Percentiles rank a stretch among this genome's conserved stretches.
Conservation (phyloP, 2,888 invertebrate species). For the Allophyes oxyacanthae region DNA sequence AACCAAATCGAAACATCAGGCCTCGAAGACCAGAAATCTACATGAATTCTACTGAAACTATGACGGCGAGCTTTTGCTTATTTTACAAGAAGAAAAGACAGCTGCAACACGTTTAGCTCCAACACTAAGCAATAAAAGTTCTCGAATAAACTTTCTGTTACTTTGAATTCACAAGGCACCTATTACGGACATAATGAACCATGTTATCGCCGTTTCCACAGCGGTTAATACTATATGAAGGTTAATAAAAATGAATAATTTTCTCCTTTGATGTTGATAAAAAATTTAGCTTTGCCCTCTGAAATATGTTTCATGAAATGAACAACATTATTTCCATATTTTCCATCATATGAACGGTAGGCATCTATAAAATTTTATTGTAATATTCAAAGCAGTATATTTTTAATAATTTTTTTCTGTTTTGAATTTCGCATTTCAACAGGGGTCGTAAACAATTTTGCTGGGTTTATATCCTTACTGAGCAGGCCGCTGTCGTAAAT, state of each 20-base stretch:
- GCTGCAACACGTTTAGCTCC: constrained; percentile 2
- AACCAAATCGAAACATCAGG: constrained; percentile 1
- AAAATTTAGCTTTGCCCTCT: constrained; percentile 7
- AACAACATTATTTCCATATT: constrained; percentile 6
- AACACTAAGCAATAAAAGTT: constrained; percentile 2
- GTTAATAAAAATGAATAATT: constrained; percentile 3
- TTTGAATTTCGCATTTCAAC: constrained; percentile 61
- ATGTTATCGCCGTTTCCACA: constrained; percentile 14
- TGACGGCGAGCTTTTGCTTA: not conserved
- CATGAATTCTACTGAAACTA: not conserved
- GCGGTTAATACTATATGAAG: constrained; percentile 4
- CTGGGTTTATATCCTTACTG: constrained; percentile 67
- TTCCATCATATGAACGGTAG: constrained; percentile 1
- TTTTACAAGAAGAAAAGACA: not conserved
- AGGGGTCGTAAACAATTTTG: constrained; percentile 68
- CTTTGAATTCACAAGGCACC: constrained; percentile 11
- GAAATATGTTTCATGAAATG: not conserved
- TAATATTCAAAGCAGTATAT: constrained; percentile 9
- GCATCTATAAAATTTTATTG: constrained; percentile 14
- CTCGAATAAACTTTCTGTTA: constrained; percentile 10
- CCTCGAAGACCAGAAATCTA: not conserved
- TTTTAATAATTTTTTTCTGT: constrained; percentile 32
- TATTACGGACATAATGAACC: constrained; percentile 10
- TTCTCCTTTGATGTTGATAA: constrained; percentile 8
- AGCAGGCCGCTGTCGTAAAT: constrained; percentile 69